phyloP scores from a whole-genome alignment of 30 jellyfish, hydroid and myxozoan genomes.

The Pelagia noctiluca region DNA sequence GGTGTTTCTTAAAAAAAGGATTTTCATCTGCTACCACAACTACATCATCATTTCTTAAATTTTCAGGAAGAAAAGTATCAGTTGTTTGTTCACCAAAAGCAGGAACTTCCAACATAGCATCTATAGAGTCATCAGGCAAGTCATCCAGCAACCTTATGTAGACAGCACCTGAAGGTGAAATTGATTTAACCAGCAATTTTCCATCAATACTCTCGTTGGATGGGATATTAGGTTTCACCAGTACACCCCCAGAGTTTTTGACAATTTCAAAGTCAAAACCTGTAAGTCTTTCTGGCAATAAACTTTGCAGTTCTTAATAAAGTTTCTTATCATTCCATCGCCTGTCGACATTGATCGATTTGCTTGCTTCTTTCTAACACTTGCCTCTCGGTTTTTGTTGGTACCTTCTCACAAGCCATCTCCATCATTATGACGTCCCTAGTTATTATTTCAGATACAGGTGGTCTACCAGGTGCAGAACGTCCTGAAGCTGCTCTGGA shows the following conservation, averaged over 20 bases:
- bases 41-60: neutral
- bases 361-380: neutral
- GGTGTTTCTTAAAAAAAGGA: neutral
- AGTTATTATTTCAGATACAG: neutral
- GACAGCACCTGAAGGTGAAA: neutral
- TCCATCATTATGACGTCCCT: constrained; percentile 6
- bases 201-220: constrained; percentile 1
- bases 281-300: constrained; percentile 5
- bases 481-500: constrained; percentile 10
- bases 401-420: constrained; percentile 14
- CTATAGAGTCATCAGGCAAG: neutral
- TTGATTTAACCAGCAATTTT: neutral
- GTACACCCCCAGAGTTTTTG: neutral
- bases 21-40: constrained; percentile 1
- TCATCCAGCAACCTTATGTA: neutral
- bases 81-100: neutral
- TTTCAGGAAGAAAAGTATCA: neutral
- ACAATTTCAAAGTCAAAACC: neutral
- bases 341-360: neutral
- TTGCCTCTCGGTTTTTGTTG: constrained; percentile 16
- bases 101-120: neutral
- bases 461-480: constrained; percentile 16
- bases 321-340: neutral
- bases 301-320: constrained; percentile 9
- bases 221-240: constrained; percentile 2